Base-by-base conservation (phyloP, 2,888 invertebrate species). In the Oxycera nigricornis region DNA sequence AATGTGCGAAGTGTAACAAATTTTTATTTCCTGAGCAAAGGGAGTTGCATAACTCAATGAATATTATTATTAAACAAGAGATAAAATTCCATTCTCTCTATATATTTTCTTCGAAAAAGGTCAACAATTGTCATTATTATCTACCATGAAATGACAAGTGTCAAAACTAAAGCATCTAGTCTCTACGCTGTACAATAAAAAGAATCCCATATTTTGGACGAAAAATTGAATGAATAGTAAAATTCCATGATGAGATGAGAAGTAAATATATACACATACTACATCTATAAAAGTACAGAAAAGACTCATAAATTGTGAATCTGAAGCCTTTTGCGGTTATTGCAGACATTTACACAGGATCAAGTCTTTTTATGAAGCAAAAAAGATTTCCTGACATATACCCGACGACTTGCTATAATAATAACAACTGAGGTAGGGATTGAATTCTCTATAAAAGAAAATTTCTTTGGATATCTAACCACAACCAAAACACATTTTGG, bases 271-370 rank as follows among this genome's bases (percentile, higher is more conserved):
- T 22, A 70, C 30, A 70, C 30, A 70, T 22, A 55, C n/a, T 17
- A 65, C 20, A 55, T 70, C 31, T 35, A 70, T 70, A 70, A 70
- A 70, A 70, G 70, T 22, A 70, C 52, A 24, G 55, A 70, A 70
- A 20, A 31, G 52, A 55, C 52, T 30, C 55, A 52, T 70, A 70
- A 70, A 70, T 70, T 70, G 11, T 35, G 52, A 31, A 70, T 70
- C 70, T 70, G 70, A 70, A 70, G 70, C 52, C 70, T 55, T 70
- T 70, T 70, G 70, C 52, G 70, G 70, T 70, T 70, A 70, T 55
- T 70, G 70, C 52, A 52, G 70, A 70, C 70, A 70, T 70, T 70
- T 70, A 55, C 52, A 70, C 70, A 70, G 70, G 70, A 70, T 70
- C 70, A 70, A 24, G 52, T 31, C 70, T 52, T 55, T 52, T 70